Conservation (phyloP, 2,797 vertebrate genomes). For the Eleutherodactylus coqui region DNA sequence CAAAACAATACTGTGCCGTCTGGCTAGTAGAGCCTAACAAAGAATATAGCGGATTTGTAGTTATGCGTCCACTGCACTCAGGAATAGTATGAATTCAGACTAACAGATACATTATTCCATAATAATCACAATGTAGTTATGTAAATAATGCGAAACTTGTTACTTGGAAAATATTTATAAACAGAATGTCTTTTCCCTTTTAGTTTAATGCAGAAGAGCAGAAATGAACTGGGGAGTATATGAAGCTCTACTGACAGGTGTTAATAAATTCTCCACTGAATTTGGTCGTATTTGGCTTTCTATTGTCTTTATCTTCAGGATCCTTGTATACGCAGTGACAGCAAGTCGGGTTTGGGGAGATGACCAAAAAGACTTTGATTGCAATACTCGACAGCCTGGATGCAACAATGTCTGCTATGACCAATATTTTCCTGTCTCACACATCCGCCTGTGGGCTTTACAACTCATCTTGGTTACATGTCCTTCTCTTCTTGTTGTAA, state of each 20-base stretch:
- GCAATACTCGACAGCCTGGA: slow-evolving; percentile 92
- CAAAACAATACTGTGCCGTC: too few species aligned
- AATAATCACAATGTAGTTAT: background rate
- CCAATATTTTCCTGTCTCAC: slow-evolving; percentile 92
- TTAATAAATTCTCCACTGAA: slow-evolving; percentile 94
- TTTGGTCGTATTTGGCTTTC: slow-evolving; percentile 96
- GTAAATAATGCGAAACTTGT: background rate
- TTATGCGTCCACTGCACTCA: too few species aligned
- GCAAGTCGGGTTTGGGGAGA: slow-evolving; percentile 94
- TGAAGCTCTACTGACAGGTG: slow-evolving; percentile 87
- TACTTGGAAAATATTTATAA: background rate
- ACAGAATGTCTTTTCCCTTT: background rate
- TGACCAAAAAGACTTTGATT: slow-evolving; percentile 93
- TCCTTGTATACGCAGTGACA: slow-evolving; percentile 93
- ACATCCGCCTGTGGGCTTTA: slow-evolving; percentile 94
- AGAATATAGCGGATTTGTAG: too few species aligned
- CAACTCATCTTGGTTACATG: slow-evolving; percentile 99
- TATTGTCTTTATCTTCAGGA: slow-evolving; percentile 92
- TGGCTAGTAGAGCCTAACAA: too few species aligned
- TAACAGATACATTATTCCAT: too few species aligned
- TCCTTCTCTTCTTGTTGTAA: slow-evolving; percentile 91
- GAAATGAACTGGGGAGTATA: slow-evolving; percentile 94
- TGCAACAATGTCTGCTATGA: slow-evolving; percentile 95
- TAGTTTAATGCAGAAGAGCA: rapidly evolving
- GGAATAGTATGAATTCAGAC: too few species aligned